Evolutionary conservation across 2,113 vertebrate species (phyloP).

Genomic region (Rhegmatorhina hoffmannsi): DNA sequence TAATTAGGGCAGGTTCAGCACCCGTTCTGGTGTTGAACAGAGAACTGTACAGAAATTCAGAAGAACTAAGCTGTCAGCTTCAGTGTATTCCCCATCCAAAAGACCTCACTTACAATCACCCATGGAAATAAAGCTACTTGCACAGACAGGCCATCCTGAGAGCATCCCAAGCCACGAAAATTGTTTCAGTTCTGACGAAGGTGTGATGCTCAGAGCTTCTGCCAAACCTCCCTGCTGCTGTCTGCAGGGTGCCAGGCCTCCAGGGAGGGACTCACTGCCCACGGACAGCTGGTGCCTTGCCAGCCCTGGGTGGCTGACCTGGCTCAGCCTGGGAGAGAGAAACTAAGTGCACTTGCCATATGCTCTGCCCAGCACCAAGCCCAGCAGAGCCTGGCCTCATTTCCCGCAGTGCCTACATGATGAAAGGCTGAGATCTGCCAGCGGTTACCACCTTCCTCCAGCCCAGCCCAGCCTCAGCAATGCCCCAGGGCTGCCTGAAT

Average conservation of each 20-base stretch:
- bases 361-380: neutral
- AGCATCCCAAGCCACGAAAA: neutral
- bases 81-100: neutral
- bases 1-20: constrained; percentile 48
- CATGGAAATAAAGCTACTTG: neutral
- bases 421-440: neutral
- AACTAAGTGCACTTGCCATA: neutral
- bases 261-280: neutral
- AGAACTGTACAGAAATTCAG: constrained; percentile 23
- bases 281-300: neutral
- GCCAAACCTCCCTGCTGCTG: neutral
- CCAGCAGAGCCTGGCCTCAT: neutral
- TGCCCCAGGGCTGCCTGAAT: neutral
- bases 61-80: constrained; percentile 39
- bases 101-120: neutral
- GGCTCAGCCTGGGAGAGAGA: neutral
- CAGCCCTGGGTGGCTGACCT: rapidly evolving
- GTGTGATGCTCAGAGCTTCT: neutral
- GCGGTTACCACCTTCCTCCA: neutral
- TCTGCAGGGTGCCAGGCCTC: neutral
- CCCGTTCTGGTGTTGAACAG: constrained; percentile 38
- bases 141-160: constrained; percentile 39
- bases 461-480: neutral
- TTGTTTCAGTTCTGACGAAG: neutral
- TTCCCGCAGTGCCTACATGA: neutral